Percentiles rank a stretch among this genome's conserved stretches.
Conservation (phyloP, 2,888 invertebrate genomes). For the Phortica okadai region DNA sequence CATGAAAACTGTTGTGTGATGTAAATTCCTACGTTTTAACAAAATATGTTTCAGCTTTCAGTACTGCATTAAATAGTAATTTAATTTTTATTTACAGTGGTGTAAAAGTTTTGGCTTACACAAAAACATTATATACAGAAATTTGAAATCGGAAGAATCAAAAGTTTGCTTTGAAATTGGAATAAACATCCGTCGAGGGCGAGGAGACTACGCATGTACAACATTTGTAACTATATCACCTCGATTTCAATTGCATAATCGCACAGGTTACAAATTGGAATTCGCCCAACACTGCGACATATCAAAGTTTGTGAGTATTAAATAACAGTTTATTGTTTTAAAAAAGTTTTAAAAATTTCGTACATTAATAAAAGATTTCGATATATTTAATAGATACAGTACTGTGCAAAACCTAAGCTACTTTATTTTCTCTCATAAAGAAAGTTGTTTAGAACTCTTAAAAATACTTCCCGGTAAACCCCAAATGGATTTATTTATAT, state of each 20-base stretch:
- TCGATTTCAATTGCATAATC: constrained; percentile 94
- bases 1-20: too few relatives aligned
- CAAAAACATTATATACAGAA: constrained; percentile 85
- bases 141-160: constrained; percentile 77
- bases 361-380: too few relatives aligned
- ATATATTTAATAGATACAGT: too few relatives aligned
- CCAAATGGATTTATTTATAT: too few relatives aligned
- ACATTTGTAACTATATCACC: constrained; percentile 95
- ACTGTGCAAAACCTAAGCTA: too few relatives aligned
- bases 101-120: constrained; percentile 91
- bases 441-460: too few relatives aligned
- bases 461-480: too few relatives aligned
- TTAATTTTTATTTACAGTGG: constrained; percentile 79
- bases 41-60: too few relatives aligned
- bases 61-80: too few relatives aligned
- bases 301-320: constrained; percentile 80
- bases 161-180: constrained; percentile 83
- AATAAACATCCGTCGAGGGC: constrained; percentile 90
- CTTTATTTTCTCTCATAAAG: too few relatives aligned
- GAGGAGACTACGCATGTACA: constrained; percentile 92
- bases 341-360: too few relatives aligned
- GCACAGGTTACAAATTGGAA: constrained; percentile 85
- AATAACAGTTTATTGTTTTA: background rate
- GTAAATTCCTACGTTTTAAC: too few relatives aligned
- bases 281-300: constrained; percentile 93